Evolutionary conservation across 2,113 vertebrate genomes (phyloP).

Genomic region (Ammodytes dubius): DNA sequence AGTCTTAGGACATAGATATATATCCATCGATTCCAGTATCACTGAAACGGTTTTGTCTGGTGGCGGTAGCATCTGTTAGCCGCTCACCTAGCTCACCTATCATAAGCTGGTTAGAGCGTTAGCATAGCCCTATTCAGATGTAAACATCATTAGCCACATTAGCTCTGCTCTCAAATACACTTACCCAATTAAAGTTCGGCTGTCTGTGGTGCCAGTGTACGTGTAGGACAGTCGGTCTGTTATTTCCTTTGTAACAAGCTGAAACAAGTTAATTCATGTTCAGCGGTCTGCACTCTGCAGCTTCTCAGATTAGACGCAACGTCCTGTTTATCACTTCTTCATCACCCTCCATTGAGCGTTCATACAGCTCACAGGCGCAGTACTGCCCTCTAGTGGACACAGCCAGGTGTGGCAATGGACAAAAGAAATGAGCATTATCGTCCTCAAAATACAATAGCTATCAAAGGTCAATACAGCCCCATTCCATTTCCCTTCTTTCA

Average conservation of each 20-base stretch:
- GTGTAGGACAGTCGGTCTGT: neutral
- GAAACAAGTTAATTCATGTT: constrained; percentile 50
- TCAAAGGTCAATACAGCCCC: too few species aligned
- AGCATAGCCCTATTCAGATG: constrained; percentile 3
- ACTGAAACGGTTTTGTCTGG: neutral
- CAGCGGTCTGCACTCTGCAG: constrained; percentile 3
- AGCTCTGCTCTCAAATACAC: neutral
- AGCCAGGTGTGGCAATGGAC: neutral
- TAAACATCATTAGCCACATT: constrained; percentile 14
- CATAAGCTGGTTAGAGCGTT: constrained; percentile 12
- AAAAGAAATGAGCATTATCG: too few species aligned
- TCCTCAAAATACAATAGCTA: too few species aligned
- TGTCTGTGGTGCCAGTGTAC: neutral
- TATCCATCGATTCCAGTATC: too few species aligned
- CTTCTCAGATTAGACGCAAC: constrained; percentile 49
- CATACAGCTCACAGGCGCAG: neutral
- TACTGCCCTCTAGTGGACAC: constrained; percentile 38
- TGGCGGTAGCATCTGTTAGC: constrained; percentile 6
- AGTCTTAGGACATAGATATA: neutral
- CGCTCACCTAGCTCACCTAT: neutral
- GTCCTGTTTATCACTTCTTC: constrained; percentile 42
- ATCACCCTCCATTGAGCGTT: neutral
- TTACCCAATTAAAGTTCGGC: constrained; percentile 39
- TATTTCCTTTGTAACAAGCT: neutral
- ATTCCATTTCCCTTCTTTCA: neutral